Evolutionary conservation across 2,888 invertebrate genomes (phyloP).

Genomic region (Apamea sordens): DNA sequence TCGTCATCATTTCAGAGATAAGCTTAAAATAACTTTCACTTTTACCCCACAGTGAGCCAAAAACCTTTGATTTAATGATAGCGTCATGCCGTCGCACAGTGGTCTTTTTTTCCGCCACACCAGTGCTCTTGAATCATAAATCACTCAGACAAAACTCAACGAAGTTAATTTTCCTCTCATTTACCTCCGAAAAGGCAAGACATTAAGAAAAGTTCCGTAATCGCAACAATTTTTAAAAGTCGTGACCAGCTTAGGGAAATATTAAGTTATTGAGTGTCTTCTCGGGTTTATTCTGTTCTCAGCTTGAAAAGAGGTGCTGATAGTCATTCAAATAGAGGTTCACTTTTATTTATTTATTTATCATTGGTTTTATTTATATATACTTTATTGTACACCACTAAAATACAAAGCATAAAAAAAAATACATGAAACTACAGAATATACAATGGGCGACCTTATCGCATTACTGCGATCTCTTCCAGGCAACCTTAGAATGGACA

Average conservation of each 20-base stretch:
- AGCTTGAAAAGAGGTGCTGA: not conserved
- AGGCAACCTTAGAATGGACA: no score
- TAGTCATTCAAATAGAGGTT: not conserved
- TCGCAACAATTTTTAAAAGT: constrained; percentile 55
- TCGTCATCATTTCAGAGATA: constrained; percentile 14
- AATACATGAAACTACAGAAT: no score
- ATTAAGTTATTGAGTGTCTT: constrained; percentile 22
- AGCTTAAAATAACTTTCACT: constrained; percentile 10
- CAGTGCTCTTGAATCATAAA: constrained; percentile 58
- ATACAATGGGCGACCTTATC: no score
- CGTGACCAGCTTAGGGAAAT: constrained; percentile 36
- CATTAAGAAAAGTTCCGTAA: constrained; percentile 58
- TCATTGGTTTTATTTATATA: no score
- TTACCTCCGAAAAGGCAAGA: constrained; percentile 53
- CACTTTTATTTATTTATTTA: not conserved
- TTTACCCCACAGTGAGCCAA: constrained; percentile 1
- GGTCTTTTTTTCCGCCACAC: constrained; percentile 19
- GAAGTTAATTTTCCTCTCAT: constrained; percentile 64
- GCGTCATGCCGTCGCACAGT: constrained; percentile 39
- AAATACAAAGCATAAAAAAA: no score
- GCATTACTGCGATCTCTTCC: no score
- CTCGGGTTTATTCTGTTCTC: not conserved
- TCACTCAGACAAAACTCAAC: constrained; percentile 53
- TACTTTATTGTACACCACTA: no score
- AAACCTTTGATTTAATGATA: constrained; percentile 55